These are phyloP conservation scores for Luffia ferchaultella DNA, from an alignment of 2,888 invertebrate species.

Conservation along the genomic window DNA sequence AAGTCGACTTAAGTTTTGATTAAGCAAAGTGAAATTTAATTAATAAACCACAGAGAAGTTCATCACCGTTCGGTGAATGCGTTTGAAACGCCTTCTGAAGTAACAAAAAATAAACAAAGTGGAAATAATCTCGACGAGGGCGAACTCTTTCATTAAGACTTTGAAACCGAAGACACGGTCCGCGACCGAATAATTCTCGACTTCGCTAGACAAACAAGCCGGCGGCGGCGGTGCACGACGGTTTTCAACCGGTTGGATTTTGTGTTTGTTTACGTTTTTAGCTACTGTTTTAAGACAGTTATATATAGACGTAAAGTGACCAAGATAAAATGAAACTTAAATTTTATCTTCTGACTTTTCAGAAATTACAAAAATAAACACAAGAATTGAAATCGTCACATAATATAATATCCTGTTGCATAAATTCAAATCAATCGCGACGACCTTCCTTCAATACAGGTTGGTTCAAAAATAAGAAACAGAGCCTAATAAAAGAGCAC, in stretches of 20 bases:
- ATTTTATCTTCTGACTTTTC: too few relatives aligned
- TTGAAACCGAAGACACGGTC: slow-evolving; percentile 36
- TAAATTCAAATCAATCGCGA: too few relatives aligned
- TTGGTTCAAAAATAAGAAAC: too few relatives aligned
- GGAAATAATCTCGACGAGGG: slow-evolving; percentile 39
- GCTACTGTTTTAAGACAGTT: too few relatives aligned
- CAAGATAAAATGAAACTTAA: too few relatives aligned
- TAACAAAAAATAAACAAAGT: slow-evolving; percentile 38
- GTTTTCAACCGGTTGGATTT: background rate
- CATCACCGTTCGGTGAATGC: background rate
- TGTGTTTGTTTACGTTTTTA: background rate
- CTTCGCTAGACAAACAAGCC: slow-evolving; percentile 27
- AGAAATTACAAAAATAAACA: too few relatives aligned
- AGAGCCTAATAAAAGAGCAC: too few relatives aligned
- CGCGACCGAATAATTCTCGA: slow-evolving; percentile 33
- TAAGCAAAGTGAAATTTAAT: background rate
- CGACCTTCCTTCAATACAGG: too few relatives aligned
- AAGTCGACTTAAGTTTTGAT: background rate
- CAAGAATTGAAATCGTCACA: too few relatives aligned
- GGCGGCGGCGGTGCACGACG: slow-evolving; percentile 1
- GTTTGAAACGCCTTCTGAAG: slow-evolving; percentile 18
- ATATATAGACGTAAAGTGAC: too few relatives aligned
- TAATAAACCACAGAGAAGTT: background rate
- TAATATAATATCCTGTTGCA: too few relatives aligned
- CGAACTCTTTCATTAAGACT: slow-evolving; percentile 50